Base-by-base conservation (phyloP, 1,140 invertebrate genomes). In the Laupala kohalensis region DNA sequence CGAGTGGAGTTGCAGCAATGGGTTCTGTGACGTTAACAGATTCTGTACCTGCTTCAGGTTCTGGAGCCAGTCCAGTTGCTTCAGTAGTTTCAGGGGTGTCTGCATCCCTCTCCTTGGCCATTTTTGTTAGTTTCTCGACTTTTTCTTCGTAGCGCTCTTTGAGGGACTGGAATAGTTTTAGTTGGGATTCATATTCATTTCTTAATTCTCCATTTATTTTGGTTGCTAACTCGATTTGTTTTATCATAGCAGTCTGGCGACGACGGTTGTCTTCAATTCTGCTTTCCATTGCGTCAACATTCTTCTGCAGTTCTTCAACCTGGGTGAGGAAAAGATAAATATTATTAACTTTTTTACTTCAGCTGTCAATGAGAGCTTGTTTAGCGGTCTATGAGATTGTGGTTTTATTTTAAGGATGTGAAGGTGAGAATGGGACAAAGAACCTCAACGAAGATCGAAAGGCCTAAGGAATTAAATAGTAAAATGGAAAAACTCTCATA, bases 101-200 rank as follows among this genome's bases (percentile, higher is more conserved):
- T 4, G 9, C 19, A 13, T 53, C 9, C 19, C 37, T 4, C 37
- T 53, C 1, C 9, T 0, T 53, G 9, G 37, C 37, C 19, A 53
- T 13, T 29, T 76, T 77, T 0, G 80, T 76, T 0, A 84, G 69
- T 4, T 82, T 65, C 4, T 72, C 72, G 0, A 84, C 80, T 74
- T 84, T 84, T 69, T 84, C 79, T 64, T 83, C 80, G 65, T 84
- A 84, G 67, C 83, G 83, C 15, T 76, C 75, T n/a, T 80, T 77
- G 4, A 84, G 73, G 70, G 81, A 80, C 70, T 80, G 79, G 77
- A 92, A 92, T 26, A 92, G 82, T 26, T 81, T 83, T 2, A 91
- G 80, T 76, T 92, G 91, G 2, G 86, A 88, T 75, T 90, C 86
- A 74, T 92, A 92, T 78, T 92, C 90, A 15, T 84, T 84, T 74